Evolutionary conservation across 1,140 invertebrate genomes (phyloP).

Genomic region (Scaptomyza pallida): DNA sequence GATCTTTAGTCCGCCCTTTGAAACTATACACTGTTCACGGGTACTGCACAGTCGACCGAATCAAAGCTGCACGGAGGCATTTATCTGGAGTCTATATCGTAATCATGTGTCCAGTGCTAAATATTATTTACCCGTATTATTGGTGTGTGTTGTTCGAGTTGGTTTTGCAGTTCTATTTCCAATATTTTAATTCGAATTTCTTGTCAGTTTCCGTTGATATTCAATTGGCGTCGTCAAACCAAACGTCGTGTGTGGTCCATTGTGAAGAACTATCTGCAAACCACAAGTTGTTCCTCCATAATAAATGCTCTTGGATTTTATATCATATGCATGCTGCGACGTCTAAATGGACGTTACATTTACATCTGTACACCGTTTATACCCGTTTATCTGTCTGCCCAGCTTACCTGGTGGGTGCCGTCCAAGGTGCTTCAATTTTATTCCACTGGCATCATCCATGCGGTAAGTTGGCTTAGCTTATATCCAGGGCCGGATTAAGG

Average conservation of each 20-base stretch:
- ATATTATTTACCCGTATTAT: slow-evolving; percentile 57
- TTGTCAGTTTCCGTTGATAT: slow-evolving; percentile 42
- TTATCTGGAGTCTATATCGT: slow-evolving; percentile 60
- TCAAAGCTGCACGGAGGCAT: slow-evolving; percentile 48
- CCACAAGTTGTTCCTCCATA: slow-evolving; percentile 18
- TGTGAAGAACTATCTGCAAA: slow-evolving; percentile 42
- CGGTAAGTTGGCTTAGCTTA: slow-evolving; percentile 29
- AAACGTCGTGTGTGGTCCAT: background rate
- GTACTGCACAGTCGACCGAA: slow-evolving; percentile 48
- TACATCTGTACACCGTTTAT: slow-evolving; percentile 24
- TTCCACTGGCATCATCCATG: slow-evolving; percentile 36
- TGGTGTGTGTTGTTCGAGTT: slow-evolving; percentile 42
- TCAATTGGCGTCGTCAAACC: slow-evolving; percentile 25
- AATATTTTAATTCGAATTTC: background rate
- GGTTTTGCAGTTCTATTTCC: background rate
- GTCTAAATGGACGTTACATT: slow-evolving; percentile 26
- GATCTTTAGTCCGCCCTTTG: slow-evolving; percentile 42
- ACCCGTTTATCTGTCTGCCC: slow-evolving; percentile 27
- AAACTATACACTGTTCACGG: slow-evolving; percentile 31
- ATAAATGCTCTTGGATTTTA: slow-evolving; percentile 49
- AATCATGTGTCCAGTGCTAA: slow-evolving; percentile 58
- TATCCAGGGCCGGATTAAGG: no score
- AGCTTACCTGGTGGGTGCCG: slow-evolving; percentile 43
- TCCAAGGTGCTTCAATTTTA: slow-evolving; percentile 37
- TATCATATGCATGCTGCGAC: slow-evolving; percentile 39